Percentiles rank a stretch among this genome's conserved stretches.
phyloP scores from a whole-genome alignment of 2,113 vertebrate genomes.

The Nothoprocta perdicaria region DNA sequence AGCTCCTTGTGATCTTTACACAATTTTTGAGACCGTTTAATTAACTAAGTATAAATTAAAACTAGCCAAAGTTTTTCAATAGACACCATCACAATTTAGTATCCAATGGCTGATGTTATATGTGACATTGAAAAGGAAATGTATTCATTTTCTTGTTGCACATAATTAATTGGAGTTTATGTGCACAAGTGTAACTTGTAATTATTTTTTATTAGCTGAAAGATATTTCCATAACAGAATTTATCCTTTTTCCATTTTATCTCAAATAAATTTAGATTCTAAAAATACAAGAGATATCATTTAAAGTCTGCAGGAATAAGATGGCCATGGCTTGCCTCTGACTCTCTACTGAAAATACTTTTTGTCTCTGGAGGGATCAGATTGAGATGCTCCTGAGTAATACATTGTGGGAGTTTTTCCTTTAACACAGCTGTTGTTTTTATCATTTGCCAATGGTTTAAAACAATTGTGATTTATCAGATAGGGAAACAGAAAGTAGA shows the following conservation, averaged over 20 bases:
- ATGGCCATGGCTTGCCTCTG: background rate
- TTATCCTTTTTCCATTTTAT: background rate
- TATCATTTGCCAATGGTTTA: constrained; percentile 72
- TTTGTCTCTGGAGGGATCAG: constrained; percentile 53
- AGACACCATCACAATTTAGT: background rate
- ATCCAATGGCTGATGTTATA: background rate
- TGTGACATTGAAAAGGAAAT: background rate
- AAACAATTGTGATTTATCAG: constrained; percentile 69
- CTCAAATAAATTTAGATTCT: background rate
- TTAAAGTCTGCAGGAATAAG: constrained; percentile 37
- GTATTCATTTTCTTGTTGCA: background rate
- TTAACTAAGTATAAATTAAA: background rate
- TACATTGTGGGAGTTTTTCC: constrained; percentile 62
- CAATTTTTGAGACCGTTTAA: background rate
- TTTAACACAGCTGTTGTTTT: constrained; percentile 75
- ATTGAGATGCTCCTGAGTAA: constrained; percentile 54
- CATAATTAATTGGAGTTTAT: background rate
- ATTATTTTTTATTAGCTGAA: background rate
- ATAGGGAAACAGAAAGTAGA: constrained; percentile 35
- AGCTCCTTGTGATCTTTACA: background rate
- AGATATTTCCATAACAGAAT: background rate
- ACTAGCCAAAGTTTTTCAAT: background rate
- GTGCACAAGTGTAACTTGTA: background rate
- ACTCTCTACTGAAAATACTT: constrained; percentile 33
- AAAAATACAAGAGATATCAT: constrained; percentile 25